Percentiles rank a stretch among this genome's conserved stretches.
Conservation (phyloP, 2,888 invertebrate genomes). For the Pachycephus smyrnensis region DNA sequence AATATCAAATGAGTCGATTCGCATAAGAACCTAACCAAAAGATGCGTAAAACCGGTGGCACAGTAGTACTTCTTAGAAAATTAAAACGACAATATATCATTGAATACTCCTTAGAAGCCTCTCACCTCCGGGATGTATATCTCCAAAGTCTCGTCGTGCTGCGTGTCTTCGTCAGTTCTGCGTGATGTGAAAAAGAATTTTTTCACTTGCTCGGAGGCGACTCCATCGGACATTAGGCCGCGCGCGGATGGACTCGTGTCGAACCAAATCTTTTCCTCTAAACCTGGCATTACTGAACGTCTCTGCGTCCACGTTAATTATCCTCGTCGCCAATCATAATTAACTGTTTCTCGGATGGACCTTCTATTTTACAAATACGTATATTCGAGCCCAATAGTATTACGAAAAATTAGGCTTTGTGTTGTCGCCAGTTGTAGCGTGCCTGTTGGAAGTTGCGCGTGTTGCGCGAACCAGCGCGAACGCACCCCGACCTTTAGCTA, state of each 20-base stretch:
- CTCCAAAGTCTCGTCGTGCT: constrained; percentile 80
- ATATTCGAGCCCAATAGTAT: too few relatives aligned
- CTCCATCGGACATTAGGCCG: constrained; percentile 74
- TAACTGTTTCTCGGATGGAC: constrained; percentile 22
- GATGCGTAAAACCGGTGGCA: constrained; percentile 46
- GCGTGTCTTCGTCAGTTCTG: constrained; percentile 71
- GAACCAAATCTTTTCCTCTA: constrained; percentile 60
- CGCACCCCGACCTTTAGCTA: too few relatives aligned
- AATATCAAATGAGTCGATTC: too few relatives aligned
- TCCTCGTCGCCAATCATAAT: constrained; percentile 40
- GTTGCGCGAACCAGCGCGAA: too few relatives aligned
- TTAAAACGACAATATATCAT: background rate
- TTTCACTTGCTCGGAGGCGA: constrained; percentile 77
- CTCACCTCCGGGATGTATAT: constrained; percentile 83
- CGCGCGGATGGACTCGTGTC: constrained; percentile 58
- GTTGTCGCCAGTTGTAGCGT: constrained; percentile 36
- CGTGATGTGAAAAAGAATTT: constrained; percentile 85
- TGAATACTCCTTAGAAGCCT: too few relatives aligned
- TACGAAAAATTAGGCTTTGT: constrained; percentile 30
- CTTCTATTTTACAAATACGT: too few relatives aligned
- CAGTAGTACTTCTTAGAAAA: constrained; percentile 1
- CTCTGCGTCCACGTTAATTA: constrained; percentile 37
- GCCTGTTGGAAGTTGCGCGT: too few relatives aligned
- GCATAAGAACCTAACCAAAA: constrained; percentile 33
- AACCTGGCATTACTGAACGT: constrained; percentile 59